Percentiles rank a stretch among this genome's conserved stretches.
These are phyloP conservation scores for Steromphala cineraria DNA, from an alignment of 2,888 invertebrate genomes.

Conservation along the genomic window DNA sequence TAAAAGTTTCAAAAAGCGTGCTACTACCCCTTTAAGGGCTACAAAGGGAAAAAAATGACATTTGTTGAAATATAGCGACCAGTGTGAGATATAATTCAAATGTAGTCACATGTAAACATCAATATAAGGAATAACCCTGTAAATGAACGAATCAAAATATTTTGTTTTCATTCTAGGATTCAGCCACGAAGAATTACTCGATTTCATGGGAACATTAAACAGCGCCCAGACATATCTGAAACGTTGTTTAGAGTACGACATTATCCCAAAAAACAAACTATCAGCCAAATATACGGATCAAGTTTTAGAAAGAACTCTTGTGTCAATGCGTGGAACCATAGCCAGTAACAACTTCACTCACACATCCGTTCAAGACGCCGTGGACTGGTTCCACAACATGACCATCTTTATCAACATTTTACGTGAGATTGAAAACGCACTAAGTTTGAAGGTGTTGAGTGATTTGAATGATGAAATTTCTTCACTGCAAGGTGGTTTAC, in stretches of 20 bases:
- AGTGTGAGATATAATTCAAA: too few species aligned
- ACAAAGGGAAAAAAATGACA: too few species aligned
- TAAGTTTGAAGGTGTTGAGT: constrained; percentile 4
- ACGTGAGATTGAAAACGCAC: neutral
- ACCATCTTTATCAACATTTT: constrained; percentile 28
- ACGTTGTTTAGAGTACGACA: neutral
- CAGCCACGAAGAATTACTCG: neutral
- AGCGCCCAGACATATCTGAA: constrained; percentile 19
- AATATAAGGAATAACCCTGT: too few species aligned
- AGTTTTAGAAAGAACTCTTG: neutral
- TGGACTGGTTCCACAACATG: constrained; percentile 31
- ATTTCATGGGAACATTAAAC: constrained; percentile 13
- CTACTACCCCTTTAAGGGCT: too few species aligned
- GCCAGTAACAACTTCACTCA: neutral
- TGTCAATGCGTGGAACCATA: neutral
- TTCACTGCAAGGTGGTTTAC: neutral
- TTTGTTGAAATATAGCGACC: too few species aligned
- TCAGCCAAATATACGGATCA: neutral
- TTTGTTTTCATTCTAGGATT: neutral
- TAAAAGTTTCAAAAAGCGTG: too few species aligned
- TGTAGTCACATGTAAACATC: too few species aligned
- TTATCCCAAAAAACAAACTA: neutral
- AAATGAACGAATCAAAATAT: too few species aligned
- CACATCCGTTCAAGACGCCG: neutral
- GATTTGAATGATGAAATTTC: too few species aligned